Evolutionary conservation across 2,797 vertebrate genomes (phyloP).

Genomic region (Monodelphis domestica): DNA sequence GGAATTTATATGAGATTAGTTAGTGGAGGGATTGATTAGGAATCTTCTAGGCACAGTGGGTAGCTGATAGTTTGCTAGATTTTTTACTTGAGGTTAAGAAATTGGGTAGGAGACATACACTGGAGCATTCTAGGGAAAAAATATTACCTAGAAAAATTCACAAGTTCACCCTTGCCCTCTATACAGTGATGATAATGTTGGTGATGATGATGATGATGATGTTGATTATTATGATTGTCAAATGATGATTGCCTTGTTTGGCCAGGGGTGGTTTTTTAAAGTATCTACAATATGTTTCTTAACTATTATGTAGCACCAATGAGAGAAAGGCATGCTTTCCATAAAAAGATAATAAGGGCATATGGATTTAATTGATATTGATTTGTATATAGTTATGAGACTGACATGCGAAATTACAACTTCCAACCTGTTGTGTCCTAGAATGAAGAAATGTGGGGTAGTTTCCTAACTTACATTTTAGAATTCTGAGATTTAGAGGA

Average conservation of each 20-base stretch:
- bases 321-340: conserved; percentile 30
- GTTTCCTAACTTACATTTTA: conserved; percentile 39
- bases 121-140: conserved; percentile 29
- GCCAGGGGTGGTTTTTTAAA: conserved; percentile 3
- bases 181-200: no score
- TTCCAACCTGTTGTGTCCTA: conserved; percentile 31
- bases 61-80: conserved; percentile 48
- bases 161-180: conserved; percentile 41
- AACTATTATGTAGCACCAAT: conserved; percentile 39
- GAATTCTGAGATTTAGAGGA: conserved; percentile 44
- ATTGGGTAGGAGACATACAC: conserved; percentile 8
- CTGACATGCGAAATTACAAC: conserved; percentile 46
- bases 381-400: conserved; percentile 20
- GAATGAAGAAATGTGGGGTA: not conserved
- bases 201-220: no score
- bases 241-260: not conserved
- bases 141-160: conserved; percentile 51
- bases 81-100: conserved; percentile 51
- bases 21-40: conserved; percentile 36
- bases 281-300: conserved; percentile 35
- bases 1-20: conserved; percentile 55
- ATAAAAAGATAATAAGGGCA: not conserved
- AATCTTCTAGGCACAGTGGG: conserved; percentile 38
- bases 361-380: not conserved
- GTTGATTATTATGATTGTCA: conserved; percentile 45